Base-by-base conservation (phyloP, 2,888 invertebrate species). In the Brenthis hecate region DNA sequence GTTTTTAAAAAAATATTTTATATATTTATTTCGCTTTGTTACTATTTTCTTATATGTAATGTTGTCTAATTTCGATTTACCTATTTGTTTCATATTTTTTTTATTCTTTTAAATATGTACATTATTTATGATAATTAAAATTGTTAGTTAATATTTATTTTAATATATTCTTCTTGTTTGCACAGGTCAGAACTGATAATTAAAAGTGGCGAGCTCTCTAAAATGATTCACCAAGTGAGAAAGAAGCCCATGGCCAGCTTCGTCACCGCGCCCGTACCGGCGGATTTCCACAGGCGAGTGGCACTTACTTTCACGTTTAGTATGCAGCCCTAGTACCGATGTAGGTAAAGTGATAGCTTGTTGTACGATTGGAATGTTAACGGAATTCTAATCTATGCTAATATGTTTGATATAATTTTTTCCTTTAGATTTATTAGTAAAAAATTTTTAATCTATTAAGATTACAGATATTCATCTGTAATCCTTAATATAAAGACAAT, bases 171-270 rank as follows among this genome's bases (percentile, higher is more conserved):
- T 16, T 13, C 13, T 62, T 47, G 60, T 54, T 72, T 62, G 73
- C 68, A 13, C 80, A 93, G 97, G 79, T 96, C 97, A 57, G 97
- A 98, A 85, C 88, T 98, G 69, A 98, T 98, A 72, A 93, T 94
- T 13, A 96, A 97, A 80, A 97, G 97, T 79, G 93, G 94, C 11
- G 97, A 98, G 75, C 87, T 98, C 13, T 95, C 97, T 0, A 94
- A 96, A 77, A 96, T 96, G 94, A 97, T 98, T 75, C 95, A 96
- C 80, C 96, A 96, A 81, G 95, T 97, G 53, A 95, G 97, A 68
- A 96, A 96, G 80, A 97, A 97, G 84, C 98, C 98, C 0, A 97
- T 97, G 96, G 96, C 97, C 3, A 97, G 96, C 83, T 97, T 97
- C 85, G 96, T 97, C 65, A 96, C 97, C 63, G 96, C 97, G 32